These are phyloP conservation scores for Lumbricus terrestris DNA, from an alignment of 2,888 invertebrate genomes.

Conservation along the genomic window DNA sequence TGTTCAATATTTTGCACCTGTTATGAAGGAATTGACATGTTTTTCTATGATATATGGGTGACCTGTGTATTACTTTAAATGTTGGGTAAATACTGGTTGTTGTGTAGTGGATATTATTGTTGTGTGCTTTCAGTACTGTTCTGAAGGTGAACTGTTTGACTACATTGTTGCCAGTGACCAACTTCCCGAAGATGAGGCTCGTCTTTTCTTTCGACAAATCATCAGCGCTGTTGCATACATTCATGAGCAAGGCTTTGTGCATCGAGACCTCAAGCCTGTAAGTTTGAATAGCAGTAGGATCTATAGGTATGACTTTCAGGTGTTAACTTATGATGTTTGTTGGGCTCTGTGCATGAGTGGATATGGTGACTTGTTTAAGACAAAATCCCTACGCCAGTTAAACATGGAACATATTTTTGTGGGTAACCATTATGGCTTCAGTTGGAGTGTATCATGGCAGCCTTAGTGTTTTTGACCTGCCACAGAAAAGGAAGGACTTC, in stretches of 20 bases:
- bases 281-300: constrained; percentile 44
- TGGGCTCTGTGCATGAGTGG: background rate
- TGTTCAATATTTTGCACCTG: too few species aligned
- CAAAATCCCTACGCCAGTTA: background rate
- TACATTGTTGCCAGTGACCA: constrained; percentile 77
- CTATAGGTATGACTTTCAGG: background rate
- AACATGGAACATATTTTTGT: background rate
- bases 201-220: constrained; percentile 75
- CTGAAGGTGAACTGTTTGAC: constrained; percentile 81
- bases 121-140: constrained; percentile 66
- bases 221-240: constrained; percentile 76
- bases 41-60: background rate
- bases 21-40: background rate
- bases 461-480: background rate
- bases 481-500: too few species aligned
- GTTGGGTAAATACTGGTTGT: background rate
- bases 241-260: constrained; percentile 74
- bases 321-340: background rate
- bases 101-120: background rate
- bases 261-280: constrained; percentile 80
- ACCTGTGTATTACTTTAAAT: background rate
- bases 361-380: background rate
- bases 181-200: constrained; percentile 71
- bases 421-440: background rate
- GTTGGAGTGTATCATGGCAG: background rate